A percentile compares a stretch with the other conserved stretches of the same genome.
These are phyloP conservation scores for Atta cephalotes DNA, from an alignment of 1,140 invertebrate species.

Conservation along the genomic window DNA sequence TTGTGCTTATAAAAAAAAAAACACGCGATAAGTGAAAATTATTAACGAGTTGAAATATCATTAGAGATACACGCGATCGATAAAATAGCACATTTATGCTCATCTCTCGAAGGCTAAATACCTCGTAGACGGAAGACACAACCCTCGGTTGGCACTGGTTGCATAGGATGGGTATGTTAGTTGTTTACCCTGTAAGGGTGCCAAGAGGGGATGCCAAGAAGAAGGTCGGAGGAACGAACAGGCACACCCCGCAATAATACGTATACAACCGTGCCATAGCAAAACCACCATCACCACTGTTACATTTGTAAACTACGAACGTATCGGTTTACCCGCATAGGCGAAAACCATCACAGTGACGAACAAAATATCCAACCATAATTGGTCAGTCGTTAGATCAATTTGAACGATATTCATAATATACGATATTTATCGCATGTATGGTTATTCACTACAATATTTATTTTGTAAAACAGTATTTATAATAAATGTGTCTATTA, in stretches of 20 bases:
- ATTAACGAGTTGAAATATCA: not conserved
- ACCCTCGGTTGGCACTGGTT: not conserved
- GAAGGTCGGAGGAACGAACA: constrained; percentile 18
- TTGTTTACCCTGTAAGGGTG: constrained; percentile 36
- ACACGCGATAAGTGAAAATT: not conserved
- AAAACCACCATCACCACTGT: constrained; percentile 30
- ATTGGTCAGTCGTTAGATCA: not conserved
- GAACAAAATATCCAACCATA: constrained; percentile 2
- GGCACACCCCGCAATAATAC: not conserved
- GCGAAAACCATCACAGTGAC: not conserved
- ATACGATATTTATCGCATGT: not conserved
- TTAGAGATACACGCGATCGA: not conserved
- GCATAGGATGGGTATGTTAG: not conserved
- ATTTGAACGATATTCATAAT: constrained; percentile 4
- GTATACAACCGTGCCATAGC: constrained; percentile 7
- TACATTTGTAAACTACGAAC: constrained; percentile 30
- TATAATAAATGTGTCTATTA: not conserved
- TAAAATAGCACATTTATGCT: constrained; percentile 30
- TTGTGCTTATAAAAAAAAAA: not conserved
- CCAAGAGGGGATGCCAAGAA: constrained; percentile 33
- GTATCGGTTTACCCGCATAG: constrained; percentile 27
- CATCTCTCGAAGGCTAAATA: not conserved
- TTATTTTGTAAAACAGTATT: not conserved
- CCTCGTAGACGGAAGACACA: constrained; percentile 1
- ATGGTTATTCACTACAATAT: not conserved